A percentile compares a stretch with the other conserved stretches of the same genome.
phyloP scores from a whole-genome alignment of 1,140 invertebrate species.

The Bombyx mandarina region DNA sequence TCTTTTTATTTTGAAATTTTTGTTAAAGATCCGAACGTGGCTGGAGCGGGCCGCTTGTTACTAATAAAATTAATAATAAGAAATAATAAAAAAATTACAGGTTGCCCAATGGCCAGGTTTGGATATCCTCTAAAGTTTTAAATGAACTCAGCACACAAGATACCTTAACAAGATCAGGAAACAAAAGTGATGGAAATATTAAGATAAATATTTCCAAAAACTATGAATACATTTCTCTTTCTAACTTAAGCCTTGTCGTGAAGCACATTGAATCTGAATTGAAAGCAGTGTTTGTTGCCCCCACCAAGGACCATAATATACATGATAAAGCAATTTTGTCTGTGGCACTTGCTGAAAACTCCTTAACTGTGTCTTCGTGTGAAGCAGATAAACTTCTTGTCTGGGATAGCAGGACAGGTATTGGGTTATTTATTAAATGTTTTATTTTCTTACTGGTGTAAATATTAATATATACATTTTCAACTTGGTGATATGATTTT shows the following conservation, averaged over 20 bases:
- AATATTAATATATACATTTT: constrained; percentile 3
- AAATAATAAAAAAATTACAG: constrained; percentile 24
- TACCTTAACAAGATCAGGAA: constrained; percentile 43
- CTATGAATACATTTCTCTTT: constrained; percentile 49
- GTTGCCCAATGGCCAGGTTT: constrained; percentile 50
- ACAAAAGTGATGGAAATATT: constrained; percentile 45
- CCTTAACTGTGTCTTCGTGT: constrained; percentile 75
- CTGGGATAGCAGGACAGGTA: constrained; percentile 76
- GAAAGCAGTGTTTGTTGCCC: constrained; percentile 60
- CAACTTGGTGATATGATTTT: too few relatives aligned
- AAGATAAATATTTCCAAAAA: constrained; percentile 47
- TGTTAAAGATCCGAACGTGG: too few relatives aligned
- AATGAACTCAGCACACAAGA: constrained; percentile 57
- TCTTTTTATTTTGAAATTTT: too few relatives aligned
- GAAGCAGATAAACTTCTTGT: constrained; percentile 73
- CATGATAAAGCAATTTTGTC: constrained; percentile 66
- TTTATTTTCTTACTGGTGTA: constrained; percentile 4
- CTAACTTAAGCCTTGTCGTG: constrained; percentile 45
- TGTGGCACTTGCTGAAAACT: constrained; percentile 72
- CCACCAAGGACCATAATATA: constrained; percentile 51
- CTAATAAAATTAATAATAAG: too few relatives aligned
- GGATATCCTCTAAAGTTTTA: constrained; percentile 63
- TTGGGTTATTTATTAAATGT: constrained; percentile 2
- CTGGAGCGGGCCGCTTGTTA: too few relatives aligned
- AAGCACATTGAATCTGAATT: constrained; percentile 53